Evolutionary conservation across 1,140 invertebrate genomes (phyloP), one percentile per base, ranked within the genome.

Genomic region (Lepidurus packardi): DNA sequence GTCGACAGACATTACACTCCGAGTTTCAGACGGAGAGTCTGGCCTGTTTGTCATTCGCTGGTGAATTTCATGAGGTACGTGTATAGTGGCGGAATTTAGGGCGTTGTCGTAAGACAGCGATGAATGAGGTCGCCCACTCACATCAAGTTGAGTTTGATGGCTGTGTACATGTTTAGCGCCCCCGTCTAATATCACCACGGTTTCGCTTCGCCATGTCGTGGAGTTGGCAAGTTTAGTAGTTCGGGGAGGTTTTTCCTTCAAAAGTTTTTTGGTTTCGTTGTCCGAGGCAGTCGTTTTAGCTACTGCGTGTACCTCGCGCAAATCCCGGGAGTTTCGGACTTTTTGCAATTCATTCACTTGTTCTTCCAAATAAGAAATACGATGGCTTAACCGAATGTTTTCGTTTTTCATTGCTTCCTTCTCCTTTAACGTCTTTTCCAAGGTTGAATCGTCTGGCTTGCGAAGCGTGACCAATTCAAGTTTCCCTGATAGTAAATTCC

Each of bases 361-460:
- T 81, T 96, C 93, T 83, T 96, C 94, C 65, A 96, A 87, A 84
- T 95, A 95, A 2, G 92, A 92, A 74, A 95, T 95, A 76, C 94
- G 88, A 84, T 95, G 94, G 8, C 92, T 93, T 73, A 95, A 86
- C 73, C 93, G 87, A 21, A 94, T 89, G 84, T 94, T 94, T 85
- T 95, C 94, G 41, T 90, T 89, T 82, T 91, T 88, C 1, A 91
- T 85, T 44, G 82, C 82, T 79, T 91, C 90, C 34, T 80, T 45
- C n/a, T 84, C 83, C 73, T 82, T 82, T 21, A 73, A 21, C 21
- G 53, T 16, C 13, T 65, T 65, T 65, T 65, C 53, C 53, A 65
- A 65, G 7, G 53, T 21, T 65, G 53, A 65, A 13, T 65, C 53
- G 21, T 65, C 53, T 21, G 16, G 53, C 1, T 65, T 65, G 13